Evolutionary conservation across 2,113 vertebrate genomes (phyloP).

Genomic region (Ceuthmochares aereus): DNA sequence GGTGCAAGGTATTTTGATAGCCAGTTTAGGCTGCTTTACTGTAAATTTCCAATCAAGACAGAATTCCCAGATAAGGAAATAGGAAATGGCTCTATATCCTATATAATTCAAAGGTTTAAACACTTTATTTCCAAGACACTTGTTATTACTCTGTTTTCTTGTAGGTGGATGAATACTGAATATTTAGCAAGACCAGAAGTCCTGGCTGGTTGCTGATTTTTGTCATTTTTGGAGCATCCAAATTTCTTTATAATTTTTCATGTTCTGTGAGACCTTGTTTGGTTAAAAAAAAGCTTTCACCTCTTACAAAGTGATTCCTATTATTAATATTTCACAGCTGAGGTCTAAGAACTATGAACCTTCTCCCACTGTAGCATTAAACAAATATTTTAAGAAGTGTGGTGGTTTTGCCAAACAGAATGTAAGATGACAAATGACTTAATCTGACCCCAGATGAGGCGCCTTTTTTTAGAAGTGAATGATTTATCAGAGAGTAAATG

Average conservation of each 20-base stretch:
- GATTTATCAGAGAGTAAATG: background rate
- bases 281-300: background rate
- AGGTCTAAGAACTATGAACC: background rate
- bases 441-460: background rate
- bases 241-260: background rate
- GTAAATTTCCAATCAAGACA: background rate
- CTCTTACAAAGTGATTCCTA: background rate
- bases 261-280: background rate
- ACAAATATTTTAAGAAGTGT: background rate
- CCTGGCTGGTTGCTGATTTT: background rate
- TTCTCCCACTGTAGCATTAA: background rate
- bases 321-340: conserved; percentile 48
- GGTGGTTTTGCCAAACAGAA: background rate
- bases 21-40: background rate
- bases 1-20: background rate
- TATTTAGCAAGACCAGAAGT: background rate
- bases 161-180: background rate
- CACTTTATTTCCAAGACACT: background rate
- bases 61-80: background rate
- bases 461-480: background rate
- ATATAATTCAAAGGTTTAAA: background rate
- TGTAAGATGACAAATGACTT: background rate
- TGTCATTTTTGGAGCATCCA: background rate
- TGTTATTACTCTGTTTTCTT: background rate
- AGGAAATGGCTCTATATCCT: background rate